phyloP scores from a whole-genome alignment of 2,797 vertebrate species.

The Sardinella longiceps region DNA sequence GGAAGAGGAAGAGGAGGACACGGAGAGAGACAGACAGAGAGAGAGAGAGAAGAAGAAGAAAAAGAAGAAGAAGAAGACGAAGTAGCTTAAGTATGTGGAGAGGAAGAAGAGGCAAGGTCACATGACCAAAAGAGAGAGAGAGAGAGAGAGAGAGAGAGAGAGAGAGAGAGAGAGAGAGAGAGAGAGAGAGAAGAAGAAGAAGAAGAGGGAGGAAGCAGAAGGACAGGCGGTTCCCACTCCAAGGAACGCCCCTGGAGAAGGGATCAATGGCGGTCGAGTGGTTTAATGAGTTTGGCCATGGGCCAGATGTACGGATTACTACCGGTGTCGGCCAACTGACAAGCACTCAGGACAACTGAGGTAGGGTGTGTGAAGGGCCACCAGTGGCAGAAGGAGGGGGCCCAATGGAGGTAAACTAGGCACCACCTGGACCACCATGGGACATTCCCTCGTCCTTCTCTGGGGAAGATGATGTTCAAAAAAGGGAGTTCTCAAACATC shows the following conservation, averaged over 20 bases:
- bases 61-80: not conserved
- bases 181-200: constrained; percentile 36
- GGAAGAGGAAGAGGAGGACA: not conserved
- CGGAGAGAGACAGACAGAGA: not conserved
- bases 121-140: not conserved
- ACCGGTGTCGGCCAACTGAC: constrained; percentile 75
- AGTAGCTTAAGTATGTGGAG: not conserved
- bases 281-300: constrained; percentile 73
- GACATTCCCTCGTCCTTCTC: not conserved
- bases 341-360: constrained; percentile 67
- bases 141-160: constrained; percentile 26
- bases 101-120: constrained; percentile 16
- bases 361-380: constrained; percentile 42
- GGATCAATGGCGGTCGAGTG: constrained; percentile 72
- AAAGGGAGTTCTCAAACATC: not conserved
- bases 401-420: constrained; percentile 62
- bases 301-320: constrained; percentile 75
- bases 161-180: constrained; percentile 55
- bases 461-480: not conserved
- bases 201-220: constrained; percentile 55
- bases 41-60: constrained; percentile 3
- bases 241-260: constrained; percentile 70
- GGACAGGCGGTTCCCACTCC: constrained; percentile 53
- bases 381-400: constrained; percentile 62
- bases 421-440: constrained; percentile 24